Evolutionary conservation across 2,797 vertebrate genomes (phyloP), one percentile per base, ranked within the genome.

Genomic region (Microctenopoma lineatum): DNA sequence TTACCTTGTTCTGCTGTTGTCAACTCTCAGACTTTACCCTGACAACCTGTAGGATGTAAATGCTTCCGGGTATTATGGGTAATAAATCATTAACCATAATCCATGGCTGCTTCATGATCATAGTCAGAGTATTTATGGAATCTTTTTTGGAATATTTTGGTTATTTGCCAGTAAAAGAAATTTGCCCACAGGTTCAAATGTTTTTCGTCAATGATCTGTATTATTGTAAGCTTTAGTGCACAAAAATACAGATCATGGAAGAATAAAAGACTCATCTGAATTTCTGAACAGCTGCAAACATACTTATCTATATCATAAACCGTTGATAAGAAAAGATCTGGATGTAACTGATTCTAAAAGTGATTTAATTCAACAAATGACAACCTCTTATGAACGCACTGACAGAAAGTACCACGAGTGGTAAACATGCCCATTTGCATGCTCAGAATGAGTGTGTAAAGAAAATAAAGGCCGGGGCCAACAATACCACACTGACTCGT

Each of bases 31-130:
- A 79, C 86, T 69, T 83, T 4, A 26, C 5, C 38, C 61, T 29
- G 21, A 2, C 3, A 47, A 3, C 16, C 29, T 14, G 7, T 27
- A 0, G n/a, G 1, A 54, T 14, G 14, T 11, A 32, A 67, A n/a
- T 2, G 13, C 69, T 75, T 81, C 79, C 71, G 61, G 54, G 44
- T 70, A 0, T 38, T 15, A 14, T n/a, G 9, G 16, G 26, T 21
- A 32, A 54, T 8, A 3, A 84, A 85, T 86, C 0, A 80, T 89
- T 84, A 75, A 77, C 68, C 27, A 42, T 14, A 36, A 29, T 5
- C 16, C 13, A 44, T 8, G 39, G n/a, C 16, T n/a, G n/a, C 4
- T 14, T 10, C 4, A 18, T 9, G 3, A 25, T 10, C 27, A 7
- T 34, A 12, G 36, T 45, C 1, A 12, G 3, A 11, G 41, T 7